Conservation (phyloP, 2,888 invertebrate genomes). For the Stenotaenia linearis region DNA sequence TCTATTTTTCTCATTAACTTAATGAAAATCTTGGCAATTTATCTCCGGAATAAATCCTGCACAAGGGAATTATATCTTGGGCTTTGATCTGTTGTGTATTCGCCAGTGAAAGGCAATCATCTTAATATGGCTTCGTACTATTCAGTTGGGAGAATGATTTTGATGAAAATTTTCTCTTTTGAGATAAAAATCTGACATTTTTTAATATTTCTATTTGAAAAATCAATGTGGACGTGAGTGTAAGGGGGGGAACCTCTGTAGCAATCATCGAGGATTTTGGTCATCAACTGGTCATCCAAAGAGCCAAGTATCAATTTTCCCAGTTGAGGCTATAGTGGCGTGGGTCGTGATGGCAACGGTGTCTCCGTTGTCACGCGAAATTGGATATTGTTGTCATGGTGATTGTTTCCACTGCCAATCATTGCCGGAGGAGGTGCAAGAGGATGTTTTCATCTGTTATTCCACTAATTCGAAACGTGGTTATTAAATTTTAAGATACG, state of each 20-base stretch:
- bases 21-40: neutral
- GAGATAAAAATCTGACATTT: neutral
- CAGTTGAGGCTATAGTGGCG: neutral
- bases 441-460: no score
- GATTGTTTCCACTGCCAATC: neutral
- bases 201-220: neutral
- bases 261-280: neutral
- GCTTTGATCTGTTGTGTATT: neutral
- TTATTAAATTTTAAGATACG: neutral
- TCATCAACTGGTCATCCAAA: neutral
- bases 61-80: neutral
- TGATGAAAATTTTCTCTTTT: neutral
- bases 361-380: neutral
- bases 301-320: neutral
- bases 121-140: neutral
- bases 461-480: no score
- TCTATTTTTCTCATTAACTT: neutral
- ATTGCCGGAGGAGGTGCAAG: neutral
- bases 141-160: neutral
- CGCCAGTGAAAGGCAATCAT: neutral
- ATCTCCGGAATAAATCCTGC: neutral
- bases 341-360: neutral
- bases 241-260: neutral
- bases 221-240: neutral
- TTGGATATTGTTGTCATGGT: neutral